Conservation (phyloP, 1,140 invertebrate species). For the Aporrectodea caliginosa region DNA sequence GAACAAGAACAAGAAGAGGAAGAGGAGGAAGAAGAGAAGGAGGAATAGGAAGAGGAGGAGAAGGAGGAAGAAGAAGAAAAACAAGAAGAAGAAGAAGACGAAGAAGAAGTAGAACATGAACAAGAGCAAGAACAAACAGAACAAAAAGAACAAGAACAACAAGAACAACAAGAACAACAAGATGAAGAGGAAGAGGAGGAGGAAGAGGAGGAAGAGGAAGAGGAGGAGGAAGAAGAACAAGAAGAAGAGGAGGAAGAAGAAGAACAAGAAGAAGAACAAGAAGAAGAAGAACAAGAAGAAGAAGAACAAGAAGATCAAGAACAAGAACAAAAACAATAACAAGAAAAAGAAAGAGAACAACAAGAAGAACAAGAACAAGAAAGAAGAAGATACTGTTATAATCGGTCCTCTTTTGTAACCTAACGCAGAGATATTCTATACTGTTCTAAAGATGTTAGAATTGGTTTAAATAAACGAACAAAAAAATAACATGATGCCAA, state of each 20-base stretch:
- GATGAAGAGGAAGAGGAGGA: not conserved
- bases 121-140: no score
- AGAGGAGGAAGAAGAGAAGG: no score
- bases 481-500: no score
- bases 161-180: not conserved
- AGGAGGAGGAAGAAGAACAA: not conserved
- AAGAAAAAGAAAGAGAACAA: not conserved
- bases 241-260: not conserved
- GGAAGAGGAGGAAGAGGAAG: not conserved
- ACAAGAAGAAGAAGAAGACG: no score
- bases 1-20: no score
- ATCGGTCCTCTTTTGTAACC: no score
- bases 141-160: not conserved
- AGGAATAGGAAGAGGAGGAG: no score
- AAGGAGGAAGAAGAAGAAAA: no score
- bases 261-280: not conserved
- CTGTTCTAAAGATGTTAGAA: no score
- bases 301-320: not conserved
- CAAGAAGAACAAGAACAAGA: not conserved
- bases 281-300: not conserved
- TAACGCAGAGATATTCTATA: no score
- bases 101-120: no score
- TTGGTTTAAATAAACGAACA: no score
- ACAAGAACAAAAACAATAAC: not conserved
- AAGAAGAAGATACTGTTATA: constrained; percentile 3